Base-by-base conservation (phyloP, 2,113 vertebrate species). In the Hypanus sabinus region DNA sequence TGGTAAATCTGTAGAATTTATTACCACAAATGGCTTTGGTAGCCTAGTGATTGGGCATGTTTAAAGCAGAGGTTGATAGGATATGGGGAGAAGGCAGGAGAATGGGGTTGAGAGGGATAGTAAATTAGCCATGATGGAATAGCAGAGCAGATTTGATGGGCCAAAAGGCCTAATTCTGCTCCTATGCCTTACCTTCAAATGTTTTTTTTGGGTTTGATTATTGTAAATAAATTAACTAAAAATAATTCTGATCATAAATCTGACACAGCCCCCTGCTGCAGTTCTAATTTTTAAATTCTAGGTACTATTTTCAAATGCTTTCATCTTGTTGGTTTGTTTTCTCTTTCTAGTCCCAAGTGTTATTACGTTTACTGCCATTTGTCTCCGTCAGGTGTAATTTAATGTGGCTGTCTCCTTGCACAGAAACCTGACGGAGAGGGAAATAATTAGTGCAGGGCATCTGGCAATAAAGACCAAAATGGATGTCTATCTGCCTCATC, bases 301-400 rank as follows among this genome's bases (percentile, higher is more conserved):
- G 10, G 46, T 11, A 60, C 24, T 27, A 3, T 60, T 5, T 87
- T 30, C 83, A 30, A 30, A 16, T 87, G 83, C 24, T 57, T 55
- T 22, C 18, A 11, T 38, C 22, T 0, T 60, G 55, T 4, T 12
- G 83, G 60, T 60, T 30, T 85, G 46, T 14, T 87, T 60, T 9
- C 1, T 2, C 24, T 6, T 4, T 7, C 77, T 33, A 36, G 87
- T 91, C 68, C 65, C 87, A 68, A 6, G 30, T 91, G 87, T 68
- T 91, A 91, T 91, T 91, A 91, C 87, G 68, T 91, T 91, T 68
- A 30, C n/a, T 30, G 65, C 14, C 33, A 22, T 91, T 91, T 68
- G 87, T 91, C 87, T 70, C 87, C 33, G 62, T 91, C 87, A 91
- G 87, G 30, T 70, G 33, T 91, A 70, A 91, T 36, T 91, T 91